These are phyloP conservation scores for Empis stercorea DNA, from an alignment of 2,888 invertebrate genomes.

Conservation along the genomic window DNA sequence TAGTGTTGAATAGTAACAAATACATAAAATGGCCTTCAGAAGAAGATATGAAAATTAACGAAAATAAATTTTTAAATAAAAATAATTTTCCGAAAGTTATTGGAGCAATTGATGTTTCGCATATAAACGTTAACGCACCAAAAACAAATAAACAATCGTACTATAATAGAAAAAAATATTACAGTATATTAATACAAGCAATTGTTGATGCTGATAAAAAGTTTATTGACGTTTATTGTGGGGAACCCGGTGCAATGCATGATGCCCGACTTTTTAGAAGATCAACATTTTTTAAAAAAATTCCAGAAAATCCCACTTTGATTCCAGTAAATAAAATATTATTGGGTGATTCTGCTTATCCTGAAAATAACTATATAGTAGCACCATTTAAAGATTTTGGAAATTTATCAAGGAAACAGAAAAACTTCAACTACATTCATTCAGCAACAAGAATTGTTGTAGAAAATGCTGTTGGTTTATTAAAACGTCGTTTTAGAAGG, in stretches of 20 bases:
- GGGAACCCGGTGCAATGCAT: conserved; percentile 19
- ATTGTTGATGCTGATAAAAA: conserved; percentile 18
- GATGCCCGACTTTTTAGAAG: conserved; percentile 16
- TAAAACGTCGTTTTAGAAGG: conserved; percentile 21
- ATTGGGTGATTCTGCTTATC: conserved; percentile 21
- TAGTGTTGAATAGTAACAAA: conserved; percentile 9
- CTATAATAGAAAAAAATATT: conserved; percentile 13
- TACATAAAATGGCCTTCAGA: conserved; percentile 13
- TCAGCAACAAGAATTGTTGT: conserved; percentile 18
- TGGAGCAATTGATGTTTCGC: conserved; percentile 16
- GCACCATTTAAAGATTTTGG: conserved; percentile 21
- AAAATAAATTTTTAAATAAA: conserved; percentile 4
- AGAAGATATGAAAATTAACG: not conserved
- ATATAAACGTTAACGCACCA: conserved; percentile 16
- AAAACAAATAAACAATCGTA: conserved; percentile 12
- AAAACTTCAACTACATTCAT: conserved; percentile 19
- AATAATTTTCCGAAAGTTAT: conserved; percentile 12
- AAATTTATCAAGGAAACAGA: conserved; percentile 17
- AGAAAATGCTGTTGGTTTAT: conserved; percentile 20
- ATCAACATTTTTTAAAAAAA: conserved; percentile 11
- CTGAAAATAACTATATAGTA: conserved; percentile 15
- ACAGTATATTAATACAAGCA: no score
- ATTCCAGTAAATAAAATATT: conserved; percentile 10
- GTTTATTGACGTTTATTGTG: conserved; percentile 18
- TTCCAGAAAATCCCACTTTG: not conserved